Base-by-base conservation (phyloP, 2,888 invertebrate genomes). In the Plagiodera versicolora region DNA sequence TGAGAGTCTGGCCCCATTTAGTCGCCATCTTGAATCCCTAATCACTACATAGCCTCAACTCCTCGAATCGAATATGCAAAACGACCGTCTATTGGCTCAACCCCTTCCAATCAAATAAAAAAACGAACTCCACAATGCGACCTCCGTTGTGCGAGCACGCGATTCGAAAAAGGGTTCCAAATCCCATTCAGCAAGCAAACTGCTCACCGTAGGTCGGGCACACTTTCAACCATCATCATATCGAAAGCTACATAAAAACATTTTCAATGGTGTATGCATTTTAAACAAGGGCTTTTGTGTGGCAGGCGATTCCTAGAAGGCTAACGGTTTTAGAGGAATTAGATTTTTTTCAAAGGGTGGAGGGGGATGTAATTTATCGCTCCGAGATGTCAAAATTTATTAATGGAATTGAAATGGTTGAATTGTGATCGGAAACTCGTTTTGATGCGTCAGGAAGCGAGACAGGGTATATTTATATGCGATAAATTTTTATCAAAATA, bases 141-240 rank as follows among this genome's bases (percentile, higher is more conserved):
- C 62, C 63, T 65, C 64, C 60, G 59, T 65, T 74, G 70, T 74
- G 74, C 72, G 72, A 74, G 72, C 75, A 75, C 75, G 74, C 74
- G 74, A 73, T 72, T 70, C 68, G 63, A 68, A 68, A 73, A 70
- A 71, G 71, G 72, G 66, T 66, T 65, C 65, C 56, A 58, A 39
- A 9, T 46, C 19, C 47, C 20, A 35, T 39, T 39, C 39, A 39
- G 11, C 14, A 67, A 66, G 69, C 69, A 71, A 71, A 73, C 66
- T 70, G 72, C 71, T 47, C 58, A 73, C 77, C 75, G 76, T 75
- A 73, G 76, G 68, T 64, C 39, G 63, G 71, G 73, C 77, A 77
- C 77, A 72, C 75, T 75, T 74, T 64, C 57, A 67, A 70, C 74
- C 71, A 74, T 75, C 73, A 71, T 74, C 74, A 73, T 72, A 68